Percentiles rank a stretch among this genome's conserved stretches.
Conservation (phyloP, 2,888 invertebrate genomes). For the Parasteatoda lunata region DNA sequence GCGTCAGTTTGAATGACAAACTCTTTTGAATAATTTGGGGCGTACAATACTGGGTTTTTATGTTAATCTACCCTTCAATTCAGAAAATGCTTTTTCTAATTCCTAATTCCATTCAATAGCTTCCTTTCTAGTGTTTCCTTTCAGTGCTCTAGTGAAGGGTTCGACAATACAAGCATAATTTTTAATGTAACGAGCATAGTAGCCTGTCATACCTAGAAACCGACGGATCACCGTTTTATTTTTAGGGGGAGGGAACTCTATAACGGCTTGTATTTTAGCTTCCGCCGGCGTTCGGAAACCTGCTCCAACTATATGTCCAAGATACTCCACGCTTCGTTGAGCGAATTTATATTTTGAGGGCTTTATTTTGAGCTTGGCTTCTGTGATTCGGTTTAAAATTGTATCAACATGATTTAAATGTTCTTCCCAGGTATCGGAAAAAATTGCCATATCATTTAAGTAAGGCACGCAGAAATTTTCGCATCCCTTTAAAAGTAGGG, state of each 20-base stretch:
- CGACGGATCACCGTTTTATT: slow-evolving; percentile 12
- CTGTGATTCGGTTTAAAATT: too few relatives aligned
- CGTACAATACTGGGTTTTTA: background rate
- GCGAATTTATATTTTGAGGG: background rate
- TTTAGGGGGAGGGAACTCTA: background rate
- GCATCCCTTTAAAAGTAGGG: background rate
- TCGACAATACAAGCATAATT: background rate
- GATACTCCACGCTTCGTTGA: background rate
- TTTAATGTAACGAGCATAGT: slow-evolving; percentile 32
- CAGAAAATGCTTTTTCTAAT: background rate
- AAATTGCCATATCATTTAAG: background rate
- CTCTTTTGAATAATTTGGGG: too few relatives aligned
- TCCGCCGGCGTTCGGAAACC: background rate
- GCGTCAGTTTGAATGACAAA: too few relatives aligned
- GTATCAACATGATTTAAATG: background rate
- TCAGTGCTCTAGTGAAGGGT: slow-evolving; percentile 11
- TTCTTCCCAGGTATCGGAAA: background rate
- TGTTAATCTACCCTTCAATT: background rate
- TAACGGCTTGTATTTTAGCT: background rate
- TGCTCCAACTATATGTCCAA: background rate
- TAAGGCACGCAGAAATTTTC: background rate
- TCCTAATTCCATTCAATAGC: slow-evolving; percentile 7
- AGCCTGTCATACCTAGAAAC: slow-evolving; percentile 47
- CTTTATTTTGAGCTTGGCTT: background rate
- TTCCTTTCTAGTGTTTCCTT: slow-evolving; percentile 19